Base-by-base conservation (phyloP, 2,888 invertebrate species). In the Mythimna loreyi region DNA sequence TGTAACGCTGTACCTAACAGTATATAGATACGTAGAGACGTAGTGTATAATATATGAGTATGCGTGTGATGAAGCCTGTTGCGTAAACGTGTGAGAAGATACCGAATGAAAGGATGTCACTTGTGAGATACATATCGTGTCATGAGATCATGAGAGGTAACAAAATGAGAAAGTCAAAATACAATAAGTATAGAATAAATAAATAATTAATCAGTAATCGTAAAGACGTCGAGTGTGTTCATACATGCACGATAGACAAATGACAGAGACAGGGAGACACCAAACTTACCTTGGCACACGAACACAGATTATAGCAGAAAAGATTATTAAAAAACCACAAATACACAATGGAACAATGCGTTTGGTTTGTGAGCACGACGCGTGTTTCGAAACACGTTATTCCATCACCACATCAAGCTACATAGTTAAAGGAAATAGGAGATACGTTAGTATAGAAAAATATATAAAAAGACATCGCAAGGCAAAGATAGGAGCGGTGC, bases 401-500 rank as follows among this genome's bases (percentile, higher is more conserved):
- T 94, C 90, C 94, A 94, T 90, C 75, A 82, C 87, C 86, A 93
- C 92, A 91, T 87, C 92, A 93, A 95, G 91, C 95, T 95, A 95
- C 90, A 84, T 82, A 89, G 80, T 86, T 89, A 90, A 90, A 92
- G 88, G 89, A 92, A 90, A 90, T 84, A 89, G 87, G 87, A 91
- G 88, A 88, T 89, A 89, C 84, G 89, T 93, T 92, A 94, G 88
- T 90, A 91, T 85, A 92, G 90, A 90, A 91, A 92, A 89, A 91
- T 81, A 74, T 80, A 80, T 70, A 87, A 91, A 91, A 92, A 94
- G 91, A 92, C 92, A 94, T 93, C 93, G 94, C 94, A 94, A 94
- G 93, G 91, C 95, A 93, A 90, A 89, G 91, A 89, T 89, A 91
- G 92, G 93, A 93, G 92, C 94, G 91, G 95, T 95, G 95, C 95